phyloP scores from a whole-genome alignment of 2,797 vertebrate species.

The Sternotherus odoratus region DNA sequence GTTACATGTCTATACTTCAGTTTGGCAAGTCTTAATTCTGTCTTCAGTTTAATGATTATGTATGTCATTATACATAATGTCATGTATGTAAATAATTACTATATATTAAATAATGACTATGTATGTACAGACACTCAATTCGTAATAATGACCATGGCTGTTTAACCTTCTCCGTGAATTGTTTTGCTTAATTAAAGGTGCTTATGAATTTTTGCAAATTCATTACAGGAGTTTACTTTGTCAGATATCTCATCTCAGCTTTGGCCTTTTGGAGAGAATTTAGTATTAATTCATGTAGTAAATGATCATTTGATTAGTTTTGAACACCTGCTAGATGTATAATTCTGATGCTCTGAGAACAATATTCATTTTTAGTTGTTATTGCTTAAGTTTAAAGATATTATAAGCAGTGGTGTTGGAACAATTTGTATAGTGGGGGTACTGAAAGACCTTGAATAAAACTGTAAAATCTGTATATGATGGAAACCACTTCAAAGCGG shows the following conservation, averaged over 20 bases:
- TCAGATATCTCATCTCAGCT: neutral
- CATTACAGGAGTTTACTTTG: neutral
- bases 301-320: neutral
- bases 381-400: neutral
- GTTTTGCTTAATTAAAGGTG: neutral
- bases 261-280: neutral
- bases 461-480: neutral
- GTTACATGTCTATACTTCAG: accelerated
- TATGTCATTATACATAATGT: no score
- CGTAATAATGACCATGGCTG: neutral
- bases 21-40: neutral
- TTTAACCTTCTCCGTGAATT: neutral
- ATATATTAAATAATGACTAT: neutral
- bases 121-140: neutral
- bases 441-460: neutral
- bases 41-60: neutral
- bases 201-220: neutral
- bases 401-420: neutral
- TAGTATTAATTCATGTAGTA: accelerated
- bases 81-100: no score
- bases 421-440: neutral
- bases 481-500: neutral
- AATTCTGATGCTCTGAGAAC: neutral
- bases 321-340: neutral
- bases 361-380: neutral